Evolutionary conservation across 2,797 vertebrate genomes (phyloP).

Genomic region (Luscinia luscinia): DNA sequence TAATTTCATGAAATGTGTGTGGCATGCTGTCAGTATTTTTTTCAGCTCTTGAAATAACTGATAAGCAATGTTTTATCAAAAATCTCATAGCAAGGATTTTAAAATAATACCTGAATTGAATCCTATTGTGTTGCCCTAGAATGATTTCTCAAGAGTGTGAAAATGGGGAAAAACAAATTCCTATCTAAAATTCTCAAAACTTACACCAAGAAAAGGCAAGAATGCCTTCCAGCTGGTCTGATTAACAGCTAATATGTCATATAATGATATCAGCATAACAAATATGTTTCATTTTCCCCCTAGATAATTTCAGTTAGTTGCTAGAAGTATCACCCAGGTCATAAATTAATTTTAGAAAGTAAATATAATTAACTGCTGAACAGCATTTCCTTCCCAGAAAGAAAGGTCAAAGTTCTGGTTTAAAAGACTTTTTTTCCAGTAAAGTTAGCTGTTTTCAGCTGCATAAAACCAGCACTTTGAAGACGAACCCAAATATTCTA

Average conservation of each 20-base stretch:
- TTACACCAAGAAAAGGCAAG: not conserved
- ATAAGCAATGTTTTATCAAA: not conserved
- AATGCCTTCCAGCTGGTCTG: not conserved
- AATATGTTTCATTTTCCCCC: not conserved
- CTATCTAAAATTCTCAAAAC: not conserved
- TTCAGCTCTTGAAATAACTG: not conserved
- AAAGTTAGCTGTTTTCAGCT: not conserved
- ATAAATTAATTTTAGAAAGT: not conserved
- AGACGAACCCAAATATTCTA: not conserved
- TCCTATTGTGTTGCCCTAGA: not conserved
- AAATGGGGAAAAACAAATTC: not conserved
- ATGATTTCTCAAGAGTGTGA: not conserved
- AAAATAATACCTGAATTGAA: not conserved
- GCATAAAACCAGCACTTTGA: not conserved
- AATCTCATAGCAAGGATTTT: not conserved
- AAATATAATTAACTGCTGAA: not conserved
- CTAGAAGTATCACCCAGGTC: not conserved
- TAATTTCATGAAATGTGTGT: not conserved
- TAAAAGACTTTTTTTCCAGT: not conserved
- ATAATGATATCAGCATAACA: not conserved
- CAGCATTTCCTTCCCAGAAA: not conserved
- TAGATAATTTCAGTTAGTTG: not conserved
- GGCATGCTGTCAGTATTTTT: not conserved
- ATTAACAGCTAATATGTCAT: not conserved
- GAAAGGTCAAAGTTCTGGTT: not conserved